Evolutionary conservation across 2,797 vertebrate species (phyloP), one percentile per base, ranked within the genome.

Genomic region (Sarcoramphus papa): DNA sequence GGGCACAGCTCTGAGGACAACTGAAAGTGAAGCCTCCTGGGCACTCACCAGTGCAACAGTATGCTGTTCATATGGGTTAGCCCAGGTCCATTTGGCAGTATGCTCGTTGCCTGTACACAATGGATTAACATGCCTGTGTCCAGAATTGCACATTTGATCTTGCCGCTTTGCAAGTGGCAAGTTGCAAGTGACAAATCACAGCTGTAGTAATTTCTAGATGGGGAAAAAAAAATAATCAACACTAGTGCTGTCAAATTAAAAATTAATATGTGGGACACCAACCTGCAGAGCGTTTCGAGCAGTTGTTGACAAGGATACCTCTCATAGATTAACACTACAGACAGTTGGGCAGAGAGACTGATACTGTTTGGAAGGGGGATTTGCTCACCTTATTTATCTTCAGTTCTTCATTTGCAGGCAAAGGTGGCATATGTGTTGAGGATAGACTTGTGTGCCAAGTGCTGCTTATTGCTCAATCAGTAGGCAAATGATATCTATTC

Each of bases 281-380:
- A 4, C 4, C 5, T 80, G 54, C 50, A 37, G 62, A 76, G 57
- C 0, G 0, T 33, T 69, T 64, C 0, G 4, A 82, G 41, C 19
- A 57, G 20, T 10, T 92, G n/a, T 51, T 73, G 60, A 16, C 37
- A 64, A 48, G 53, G 47, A 25, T 62, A 24, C 7, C 25, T 57
- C 56, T n/a, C 35, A 15, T 21, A 78, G 67, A 12, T 48, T 22
- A 54, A 50, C 5, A 4, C n/a, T 28, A 12, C 23, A 69, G 31
- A 23, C 8, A 51, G 16, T 12, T 51, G 35, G 40, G 15, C 28
- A 41, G n/a, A 76, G 48, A 63, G 3, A 18, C 35, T 45, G 10
- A 47, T 19, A 10, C 25, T 60, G 27, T 60, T 57, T 73, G 37
- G n/a, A 69, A 69, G 20, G 62, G 51, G 35, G 27, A 37, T 86